Percentiles rank a stretch among this genome's conserved stretches.
These are phyloP conservation scores for Festucalex cinctus DNA, from an alignment of 2,113 vertebrate genomes.

Conservation along the genomic window DNA sequence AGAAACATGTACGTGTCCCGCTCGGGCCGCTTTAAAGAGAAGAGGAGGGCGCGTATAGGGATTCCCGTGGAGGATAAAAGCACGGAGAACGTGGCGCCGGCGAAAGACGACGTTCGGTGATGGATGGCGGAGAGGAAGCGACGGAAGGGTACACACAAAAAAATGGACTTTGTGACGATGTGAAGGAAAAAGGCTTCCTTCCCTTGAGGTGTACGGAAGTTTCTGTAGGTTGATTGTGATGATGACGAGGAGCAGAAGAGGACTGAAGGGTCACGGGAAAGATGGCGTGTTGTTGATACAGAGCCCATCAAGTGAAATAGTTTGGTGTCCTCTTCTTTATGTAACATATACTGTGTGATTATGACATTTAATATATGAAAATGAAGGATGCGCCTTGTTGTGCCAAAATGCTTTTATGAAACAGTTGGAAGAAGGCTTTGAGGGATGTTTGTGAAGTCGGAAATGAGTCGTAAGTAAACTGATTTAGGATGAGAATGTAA, in stretches of 20 bases:
- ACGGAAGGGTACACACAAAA: background rate
- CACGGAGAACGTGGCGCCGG: slow-evolving; percentile 52
- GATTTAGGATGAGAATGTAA: background rate
- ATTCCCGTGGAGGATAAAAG: slow-evolving; percentile 77
- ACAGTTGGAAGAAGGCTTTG: slow-evolving; percentile 18
- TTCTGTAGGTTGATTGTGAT: slow-evolving; percentile 15
- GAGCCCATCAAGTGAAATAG: slow-evolving; percentile 3
- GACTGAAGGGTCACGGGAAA: background rate
- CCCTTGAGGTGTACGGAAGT: background rate
- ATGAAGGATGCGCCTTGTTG: slow-evolving; percentile 38
- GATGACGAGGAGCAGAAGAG: slow-evolving; percentile 14
- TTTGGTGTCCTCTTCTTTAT: background rate
- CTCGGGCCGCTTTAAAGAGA: slow-evolving; percentile 90
- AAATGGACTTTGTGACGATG: background rate
- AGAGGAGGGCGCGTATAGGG: slow-evolving; percentile 76
- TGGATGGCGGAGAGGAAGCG: background rate
- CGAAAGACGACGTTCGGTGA: slow-evolving; percentile 45
- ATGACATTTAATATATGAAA: slow-evolving; percentile 39
- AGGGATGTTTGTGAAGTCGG: slow-evolving; percentile 17
- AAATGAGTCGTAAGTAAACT: background rate
- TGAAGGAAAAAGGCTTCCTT: slow-evolving; percentile 18
- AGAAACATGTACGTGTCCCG: slow-evolving; percentile 87
- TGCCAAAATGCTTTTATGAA: background rate
- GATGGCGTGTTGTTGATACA: background rate
- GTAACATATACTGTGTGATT: slow-evolving; percentile 15